phyloP scores from a whole-genome alignment of 2,113 vertebrate species.

The Brachyhypopomus gauderio region DNA sequence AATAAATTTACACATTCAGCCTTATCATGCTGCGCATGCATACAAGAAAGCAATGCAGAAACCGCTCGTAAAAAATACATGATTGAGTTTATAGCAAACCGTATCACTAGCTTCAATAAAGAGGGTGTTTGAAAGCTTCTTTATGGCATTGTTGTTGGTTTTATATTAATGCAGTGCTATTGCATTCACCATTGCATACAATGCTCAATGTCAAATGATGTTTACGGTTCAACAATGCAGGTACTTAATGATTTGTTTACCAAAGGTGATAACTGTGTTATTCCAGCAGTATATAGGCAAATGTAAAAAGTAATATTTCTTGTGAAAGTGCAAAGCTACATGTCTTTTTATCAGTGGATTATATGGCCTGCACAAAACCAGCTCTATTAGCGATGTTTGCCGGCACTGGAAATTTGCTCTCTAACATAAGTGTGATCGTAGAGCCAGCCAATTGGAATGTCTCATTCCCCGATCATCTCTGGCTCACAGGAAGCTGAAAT shows the following conservation, averaged over 20 bases:
- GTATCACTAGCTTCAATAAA: slow-evolving; percentile 8
- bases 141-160: neutral
- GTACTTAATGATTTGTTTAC: neutral
- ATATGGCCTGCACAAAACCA: neutral
- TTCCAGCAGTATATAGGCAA: too few species aligned
- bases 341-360: too few species aligned
- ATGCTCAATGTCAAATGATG: neutral
- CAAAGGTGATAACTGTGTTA: too few species aligned
- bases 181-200: neutral
- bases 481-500: slow-evolving; percentile 6
- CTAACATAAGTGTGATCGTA: neutral
- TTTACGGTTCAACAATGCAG: neutral
- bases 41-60: neutral
- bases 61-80: neutral
- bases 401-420: neutral
- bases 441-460: neutral
- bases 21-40: neutral
- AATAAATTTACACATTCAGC: neutral
- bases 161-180: neutral
- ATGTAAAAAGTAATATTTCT: too few species aligned
- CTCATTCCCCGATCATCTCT: slow-evolving; percentile 15
- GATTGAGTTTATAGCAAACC: neutral
- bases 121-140: neutral
- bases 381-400: neutral
- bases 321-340: too few species aligned